A percentile compares a stretch with the other conserved stretches of the same genome.
Conservation (phyloP, 2,113 vertebrate genomes). For the Mastomys natalensis region DNA sequence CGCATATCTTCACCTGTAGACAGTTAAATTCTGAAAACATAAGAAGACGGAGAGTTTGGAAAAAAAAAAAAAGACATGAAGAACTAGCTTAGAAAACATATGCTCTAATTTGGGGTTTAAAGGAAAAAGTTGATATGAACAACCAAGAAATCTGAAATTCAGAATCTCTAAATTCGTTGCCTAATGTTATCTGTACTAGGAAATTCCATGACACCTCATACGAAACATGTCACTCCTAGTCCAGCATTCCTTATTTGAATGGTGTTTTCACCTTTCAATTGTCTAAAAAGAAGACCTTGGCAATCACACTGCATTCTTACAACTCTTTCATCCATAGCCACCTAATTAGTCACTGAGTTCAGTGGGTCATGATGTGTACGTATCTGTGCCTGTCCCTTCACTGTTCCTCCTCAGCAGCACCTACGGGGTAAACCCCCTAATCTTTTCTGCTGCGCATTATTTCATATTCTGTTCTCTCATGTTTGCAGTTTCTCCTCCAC, state of each 20-base stretch:
- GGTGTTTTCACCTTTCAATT: not conserved
- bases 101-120: not conserved
- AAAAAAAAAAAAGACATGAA: not conserved
- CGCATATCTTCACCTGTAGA: not conserved
- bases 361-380: not conserved
- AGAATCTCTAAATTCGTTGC: not conserved
- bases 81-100: not conserved
- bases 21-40: not conserved
- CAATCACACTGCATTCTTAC: not conserved
- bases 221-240: not conserved
- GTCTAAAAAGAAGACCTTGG: not conserved
- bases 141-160: not conserved
- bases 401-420: not conserved
- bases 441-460: not conserved
- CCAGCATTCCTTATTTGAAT: not conserved
- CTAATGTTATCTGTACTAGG: not conserved
- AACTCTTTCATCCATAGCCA: not conserved
- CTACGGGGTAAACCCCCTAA: not conserved
- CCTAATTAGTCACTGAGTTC: not conserved
- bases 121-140: not conserved
- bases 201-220: not conserved
- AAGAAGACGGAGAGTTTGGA: not conserved
- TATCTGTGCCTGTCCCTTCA: not conserved
- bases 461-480: not conserved
- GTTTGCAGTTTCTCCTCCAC: not conserved